These are phyloP conservation scores for Hirundo rustica DNA, from an alignment of 2,797 vertebrate species.

Conservation along the genomic window DNA sequence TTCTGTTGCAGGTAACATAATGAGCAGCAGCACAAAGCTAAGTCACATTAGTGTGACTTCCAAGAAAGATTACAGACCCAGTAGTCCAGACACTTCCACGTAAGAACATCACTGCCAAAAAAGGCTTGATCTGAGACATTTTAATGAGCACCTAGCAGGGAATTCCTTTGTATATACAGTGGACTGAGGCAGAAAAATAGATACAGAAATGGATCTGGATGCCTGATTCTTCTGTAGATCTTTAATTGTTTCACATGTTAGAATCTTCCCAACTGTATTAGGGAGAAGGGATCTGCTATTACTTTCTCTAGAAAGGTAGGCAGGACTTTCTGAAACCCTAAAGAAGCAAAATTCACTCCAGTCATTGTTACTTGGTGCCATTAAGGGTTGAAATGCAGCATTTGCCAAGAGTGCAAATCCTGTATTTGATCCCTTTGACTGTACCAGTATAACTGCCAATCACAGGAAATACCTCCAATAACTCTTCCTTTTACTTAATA, in stretches of 20 bases:
- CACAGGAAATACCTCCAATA: slow-evolving; percentile 65
- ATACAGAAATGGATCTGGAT: not conserved
- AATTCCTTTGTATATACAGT: not conserved
- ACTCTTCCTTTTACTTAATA: slow-evolving; percentile 72
- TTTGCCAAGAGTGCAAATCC: slow-evolving; percentile 26
- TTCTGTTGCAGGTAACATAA: not conserved
- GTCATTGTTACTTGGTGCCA: not conserved
- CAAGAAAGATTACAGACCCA: not conserved
- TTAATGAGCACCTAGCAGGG: not conserved
- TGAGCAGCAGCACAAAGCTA: not conserved
- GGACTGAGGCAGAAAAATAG: not conserved
- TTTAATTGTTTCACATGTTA: not conserved
- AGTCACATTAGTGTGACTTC: not conserved
- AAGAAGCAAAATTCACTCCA: not conserved
- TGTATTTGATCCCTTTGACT: slow-evolving; percentile 44
- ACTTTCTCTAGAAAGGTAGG: not conserved
- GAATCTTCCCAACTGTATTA: not conserved
- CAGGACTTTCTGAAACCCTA: not conserved
- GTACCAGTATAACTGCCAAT: slow-evolving; percentile 55
- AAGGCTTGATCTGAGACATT: not conserved
- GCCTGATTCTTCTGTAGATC: not conserved
- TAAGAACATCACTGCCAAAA: not conserved
- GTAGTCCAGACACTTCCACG: not conserved
- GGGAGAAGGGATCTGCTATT: not conserved
- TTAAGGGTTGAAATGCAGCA: not conserved